phyloP scores from a whole-genome alignment of 1,140 invertebrate genomes.

The Orchestia grillus region DNA sequence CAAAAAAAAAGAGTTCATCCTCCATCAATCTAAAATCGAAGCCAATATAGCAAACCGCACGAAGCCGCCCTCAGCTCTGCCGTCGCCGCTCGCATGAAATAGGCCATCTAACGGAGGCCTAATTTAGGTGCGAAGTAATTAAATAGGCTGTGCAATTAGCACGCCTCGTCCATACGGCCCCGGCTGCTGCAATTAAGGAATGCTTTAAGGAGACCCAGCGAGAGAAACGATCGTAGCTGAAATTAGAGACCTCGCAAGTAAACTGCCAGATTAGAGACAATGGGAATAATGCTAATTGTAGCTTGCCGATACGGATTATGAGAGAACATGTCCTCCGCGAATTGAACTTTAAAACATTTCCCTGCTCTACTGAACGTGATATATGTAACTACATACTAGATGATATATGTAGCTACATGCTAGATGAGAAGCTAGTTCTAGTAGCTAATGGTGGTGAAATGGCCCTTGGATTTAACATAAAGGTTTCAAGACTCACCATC shows the following conservation, averaged over 20 bases:
- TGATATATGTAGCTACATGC: neutral
- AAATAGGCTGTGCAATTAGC: constrained; percentile 37
- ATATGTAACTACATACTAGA: neutral
- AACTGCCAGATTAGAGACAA: neutral
- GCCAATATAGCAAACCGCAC: neutral
- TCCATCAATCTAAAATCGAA: too few relatives aligned
- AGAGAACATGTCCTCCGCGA: neutral
- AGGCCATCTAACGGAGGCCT: neutral
- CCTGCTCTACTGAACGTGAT: neutral
- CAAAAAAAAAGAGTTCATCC: too few relatives aligned
- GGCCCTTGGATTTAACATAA: neutral
- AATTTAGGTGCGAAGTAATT: constrained; percentile 45
- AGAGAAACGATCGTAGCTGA: neutral
- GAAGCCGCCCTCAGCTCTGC: neutral
- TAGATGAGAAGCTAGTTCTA: neutral
- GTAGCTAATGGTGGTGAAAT: too few relatives aligned
- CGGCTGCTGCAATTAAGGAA: constrained; percentile 25
- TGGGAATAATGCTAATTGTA: constrained; percentile 1
- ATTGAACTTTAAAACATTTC: neutral
- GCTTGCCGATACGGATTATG: neutral
- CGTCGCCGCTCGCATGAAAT: neutral
- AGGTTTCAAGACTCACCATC: neutral
- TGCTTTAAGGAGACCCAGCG: neutral
- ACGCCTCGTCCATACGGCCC: constrained; percentile 31
- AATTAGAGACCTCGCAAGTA: constrained; percentile 7